Percentiles rank a stretch among this genome's conserved stretches.
Conservation (phyloP, 2,113 vertebrate species). For the Corythoichthys haematopterus region DNA sequence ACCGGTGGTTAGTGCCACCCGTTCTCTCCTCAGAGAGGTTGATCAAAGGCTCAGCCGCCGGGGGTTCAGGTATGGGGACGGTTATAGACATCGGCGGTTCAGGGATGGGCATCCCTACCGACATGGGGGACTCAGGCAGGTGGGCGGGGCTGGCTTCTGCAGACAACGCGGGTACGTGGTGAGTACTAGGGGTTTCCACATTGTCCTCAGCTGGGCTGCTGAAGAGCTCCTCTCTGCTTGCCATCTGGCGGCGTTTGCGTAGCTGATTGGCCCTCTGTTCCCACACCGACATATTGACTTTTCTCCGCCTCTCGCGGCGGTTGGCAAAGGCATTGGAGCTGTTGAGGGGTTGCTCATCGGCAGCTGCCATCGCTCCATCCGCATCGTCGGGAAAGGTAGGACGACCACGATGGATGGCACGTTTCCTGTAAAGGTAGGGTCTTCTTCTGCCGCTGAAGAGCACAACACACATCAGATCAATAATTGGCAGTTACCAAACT, state of each 20-base stretch:
- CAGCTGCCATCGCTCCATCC: conserved; percentile 11
- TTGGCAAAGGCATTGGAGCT: conserved; percentile 55
- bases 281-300: conserved; percentile 95
- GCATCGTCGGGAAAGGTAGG: conserved; percentile 64
- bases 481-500: background rate
- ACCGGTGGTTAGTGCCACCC: conserved; percentile 58
- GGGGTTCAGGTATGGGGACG: conserved; percentile 69
- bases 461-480: conserved; percentile 23
- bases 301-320: conserved; percentile 85
- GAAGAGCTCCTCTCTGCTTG: conserved; percentile 92
- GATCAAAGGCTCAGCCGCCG: conserved; percentile 51
- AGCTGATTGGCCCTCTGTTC: conserved; percentile 96
- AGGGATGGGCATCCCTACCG: conserved; percentile 67
- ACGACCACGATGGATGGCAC: conserved; percentile 73
- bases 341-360: conserved; percentile 36
- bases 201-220: conserved; percentile 64
- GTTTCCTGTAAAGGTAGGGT: conserved; percentile 76
- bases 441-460: conserved; percentile 71
- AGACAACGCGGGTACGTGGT: conserved; percentile 43
- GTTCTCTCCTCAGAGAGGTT: conserved; percentile 68
- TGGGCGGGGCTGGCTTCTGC: conserved; percentile 61
- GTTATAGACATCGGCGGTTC: conserved; percentile 70
- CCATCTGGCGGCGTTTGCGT: conserved; percentile 89
- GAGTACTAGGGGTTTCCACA: conserved; percentile 56
- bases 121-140: conserved; percentile 68